Conservation (phyloP, 2,888 invertebrate species). For the Ophion slaviceki region DNA sequence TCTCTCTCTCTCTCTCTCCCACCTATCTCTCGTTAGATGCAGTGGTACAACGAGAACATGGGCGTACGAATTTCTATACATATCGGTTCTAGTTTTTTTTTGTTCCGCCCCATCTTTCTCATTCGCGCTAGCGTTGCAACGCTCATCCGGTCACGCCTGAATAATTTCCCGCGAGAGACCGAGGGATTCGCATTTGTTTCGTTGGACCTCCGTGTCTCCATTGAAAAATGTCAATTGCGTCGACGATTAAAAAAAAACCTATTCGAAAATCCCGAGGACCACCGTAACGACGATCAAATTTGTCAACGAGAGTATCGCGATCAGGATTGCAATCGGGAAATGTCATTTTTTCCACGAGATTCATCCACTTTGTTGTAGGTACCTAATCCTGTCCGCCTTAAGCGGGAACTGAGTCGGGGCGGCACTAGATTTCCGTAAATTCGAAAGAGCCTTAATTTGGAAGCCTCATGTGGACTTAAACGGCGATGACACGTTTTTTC, state of each 20-base stretch:
- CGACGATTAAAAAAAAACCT: background rate
- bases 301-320: background rate
- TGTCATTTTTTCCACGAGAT: background rate
- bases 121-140: slow-evolving; percentile 30
- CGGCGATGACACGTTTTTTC: background rate
- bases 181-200: slow-evolving; percentile 44
- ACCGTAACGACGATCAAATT: background rate
- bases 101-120: background rate
- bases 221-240: slow-evolving; percentile 51
- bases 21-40: slow-evolving; percentile 10
- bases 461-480: background rate
- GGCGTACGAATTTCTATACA: slow-evolving; percentile 39
- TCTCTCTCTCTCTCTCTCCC: background rate
- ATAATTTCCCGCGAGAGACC: slow-evolving; percentile 43
- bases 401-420: background rate
- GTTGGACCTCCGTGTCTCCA: slow-evolving; percentile 32
- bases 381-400: background rate
- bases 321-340: background rate
- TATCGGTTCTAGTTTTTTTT: slow-evolving; percentile 46
- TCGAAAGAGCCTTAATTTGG: background rate
- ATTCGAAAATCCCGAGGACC: background rate
- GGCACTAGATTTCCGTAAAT: background rate
- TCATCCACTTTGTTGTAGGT: background rate
- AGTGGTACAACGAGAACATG: slow-evolving; percentile 47
- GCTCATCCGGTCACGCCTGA: slow-evolving; percentile 41